Evolutionary conservation across 1,140 invertebrate species (phyloP).

Genomic region (Muscidifurax raptorellus): DNA sequence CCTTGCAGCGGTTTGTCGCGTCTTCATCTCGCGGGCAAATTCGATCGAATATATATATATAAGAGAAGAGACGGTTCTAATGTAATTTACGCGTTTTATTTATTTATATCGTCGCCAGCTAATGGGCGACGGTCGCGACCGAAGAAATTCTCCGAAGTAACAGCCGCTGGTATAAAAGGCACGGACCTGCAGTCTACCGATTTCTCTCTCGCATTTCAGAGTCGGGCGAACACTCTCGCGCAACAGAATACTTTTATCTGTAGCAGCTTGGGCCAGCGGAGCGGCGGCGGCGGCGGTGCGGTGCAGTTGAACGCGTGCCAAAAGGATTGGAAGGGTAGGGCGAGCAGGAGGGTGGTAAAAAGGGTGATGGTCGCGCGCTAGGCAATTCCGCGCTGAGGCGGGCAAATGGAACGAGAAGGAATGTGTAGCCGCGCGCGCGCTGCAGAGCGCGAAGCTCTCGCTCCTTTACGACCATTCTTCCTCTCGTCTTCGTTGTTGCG

Average conservation of each 20-base stretch:
- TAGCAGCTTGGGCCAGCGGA: slow-evolving; percentile 10
- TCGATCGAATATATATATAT: background rate
- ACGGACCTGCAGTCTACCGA: background rate
- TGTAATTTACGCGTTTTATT: background rate
- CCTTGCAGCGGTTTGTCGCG: background rate
- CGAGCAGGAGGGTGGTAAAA: slow-evolving; percentile 26
- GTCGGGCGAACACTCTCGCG: background rate
- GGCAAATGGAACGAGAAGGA: slow-evolving; percentile 49
- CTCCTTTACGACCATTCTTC: slow-evolving; percentile 48
- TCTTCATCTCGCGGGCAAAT: background rate
- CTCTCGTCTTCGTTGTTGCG: slow-evolving; percentile 35
- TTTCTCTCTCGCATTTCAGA: slow-evolving; percentile 14
- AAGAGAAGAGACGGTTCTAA: background rate
- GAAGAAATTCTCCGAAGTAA: background rate
- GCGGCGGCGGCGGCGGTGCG: background rate
- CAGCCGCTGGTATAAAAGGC: too few relatives aligned
- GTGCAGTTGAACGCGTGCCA: slow-evolving; percentile 49
- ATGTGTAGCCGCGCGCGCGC: slow-evolving; percentile 41
- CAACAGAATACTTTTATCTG: slow-evolving; percentile 48
- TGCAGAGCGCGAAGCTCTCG: slow-evolving; percentile 38
- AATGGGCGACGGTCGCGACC: too few relatives aligned
- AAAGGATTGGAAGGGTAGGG: slow-evolving; percentile 43
- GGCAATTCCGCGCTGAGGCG: slow-evolving; percentile 29
- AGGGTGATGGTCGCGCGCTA: slow-evolving; percentile 23
- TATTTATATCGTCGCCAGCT: too few relatives aligned